A percentile compares a stretch with the other conserved stretches of the same genome.
phyloP scores from a whole-genome alignment of 2,113 vertebrate species.

The Calyptomena viridis region DNA sequence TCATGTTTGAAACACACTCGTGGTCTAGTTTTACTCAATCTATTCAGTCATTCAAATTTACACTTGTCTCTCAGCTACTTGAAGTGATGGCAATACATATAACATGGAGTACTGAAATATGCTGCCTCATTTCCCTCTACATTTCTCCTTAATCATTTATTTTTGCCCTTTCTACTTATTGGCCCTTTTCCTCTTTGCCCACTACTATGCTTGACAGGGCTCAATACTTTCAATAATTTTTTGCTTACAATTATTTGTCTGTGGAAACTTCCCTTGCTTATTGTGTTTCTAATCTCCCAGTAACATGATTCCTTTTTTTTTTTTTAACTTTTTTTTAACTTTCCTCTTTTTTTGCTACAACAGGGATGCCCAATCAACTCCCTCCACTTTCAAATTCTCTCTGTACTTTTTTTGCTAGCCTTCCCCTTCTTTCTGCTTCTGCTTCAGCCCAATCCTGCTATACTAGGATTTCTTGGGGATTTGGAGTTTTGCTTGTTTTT shows the following conservation, averaged over 20 bases:
- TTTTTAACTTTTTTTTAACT: not conserved
- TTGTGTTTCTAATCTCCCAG: not conserved
- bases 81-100: not conserved
- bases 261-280: not conserved
- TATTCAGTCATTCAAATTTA: not conserved
- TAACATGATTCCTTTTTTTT: not conserved
- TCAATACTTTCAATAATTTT: not conserved
- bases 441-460: not conserved
- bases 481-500: rapidly evolving
- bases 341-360: not conserved
- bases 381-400: not conserved
- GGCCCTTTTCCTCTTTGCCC: not conserved
- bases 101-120: not conserved
- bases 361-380: not conserved
- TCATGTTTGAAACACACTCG: not conserved
- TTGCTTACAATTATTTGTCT: not conserved
- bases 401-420: not conserved
- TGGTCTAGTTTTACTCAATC: not conserved
- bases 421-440: not conserved
- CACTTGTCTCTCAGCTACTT: not conserved
- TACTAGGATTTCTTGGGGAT: not conserved
- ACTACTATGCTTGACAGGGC: not conserved
- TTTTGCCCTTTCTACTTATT: not conserved
- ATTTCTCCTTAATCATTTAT: not conserved
- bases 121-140: not conserved